phyloP scores from a whole-genome alignment of 2,113 vertebrate species.

The pig (Sus scrofa) region DNA sequence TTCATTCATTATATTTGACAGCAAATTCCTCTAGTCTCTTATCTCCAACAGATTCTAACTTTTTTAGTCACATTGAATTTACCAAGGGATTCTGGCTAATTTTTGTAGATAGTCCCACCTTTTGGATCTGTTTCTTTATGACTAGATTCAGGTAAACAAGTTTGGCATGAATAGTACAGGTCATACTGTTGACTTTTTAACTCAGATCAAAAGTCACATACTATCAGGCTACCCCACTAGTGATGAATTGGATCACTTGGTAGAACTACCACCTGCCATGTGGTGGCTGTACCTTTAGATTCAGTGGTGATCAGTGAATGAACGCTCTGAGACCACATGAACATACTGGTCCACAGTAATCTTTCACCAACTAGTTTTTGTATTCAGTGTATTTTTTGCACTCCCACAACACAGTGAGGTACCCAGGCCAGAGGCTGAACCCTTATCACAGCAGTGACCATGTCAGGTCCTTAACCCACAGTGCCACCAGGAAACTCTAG shows the following conservation, averaged over 20 bases:
- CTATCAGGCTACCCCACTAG: neutral
- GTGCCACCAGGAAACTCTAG: neutral
- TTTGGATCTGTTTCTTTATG: neutral
- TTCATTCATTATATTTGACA: neutral
- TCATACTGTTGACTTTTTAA: neutral
- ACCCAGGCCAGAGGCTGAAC: too few relatives aligned
- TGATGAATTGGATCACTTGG: neutral
- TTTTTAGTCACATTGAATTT: neutral
- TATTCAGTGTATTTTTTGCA: too few relatives aligned
- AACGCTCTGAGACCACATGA: neutral
- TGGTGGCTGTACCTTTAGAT: neutral
- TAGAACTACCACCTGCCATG: neutral
- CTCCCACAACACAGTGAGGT: too few relatives aligned
- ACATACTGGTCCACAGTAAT: neutral
- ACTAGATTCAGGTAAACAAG: neutral
- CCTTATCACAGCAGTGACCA: too few relatives aligned
- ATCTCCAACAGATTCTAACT: neutral
- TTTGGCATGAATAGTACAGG: neutral
- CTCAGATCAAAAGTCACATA: neutral
- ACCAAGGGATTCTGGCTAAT: neutral
- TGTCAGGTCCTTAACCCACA: too few relatives aligned
- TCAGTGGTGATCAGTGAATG: neutral
- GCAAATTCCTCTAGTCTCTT: neutral
- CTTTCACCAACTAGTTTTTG: neutral
- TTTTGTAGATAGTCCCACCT: neutral